Percentiles rank a stretch among this genome's conserved stretches.
phyloP scores from a whole-genome alignment of 1,140 invertebrate genomes.

The Phortica variegata region DNA sequence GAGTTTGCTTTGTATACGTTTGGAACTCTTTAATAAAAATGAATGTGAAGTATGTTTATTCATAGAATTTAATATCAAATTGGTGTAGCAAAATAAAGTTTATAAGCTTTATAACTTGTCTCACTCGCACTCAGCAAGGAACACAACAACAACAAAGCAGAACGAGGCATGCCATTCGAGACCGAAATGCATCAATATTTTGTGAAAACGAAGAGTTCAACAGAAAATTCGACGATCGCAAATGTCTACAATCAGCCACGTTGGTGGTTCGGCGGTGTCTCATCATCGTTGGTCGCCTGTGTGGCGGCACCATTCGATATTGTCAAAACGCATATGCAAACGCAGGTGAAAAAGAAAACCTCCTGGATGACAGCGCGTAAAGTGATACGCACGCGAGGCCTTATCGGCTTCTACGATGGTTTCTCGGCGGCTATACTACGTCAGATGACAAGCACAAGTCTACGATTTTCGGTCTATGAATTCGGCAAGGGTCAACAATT shows the following conservation, averaged over 20 bases:
- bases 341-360: not conserved
- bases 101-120: too few species aligned
- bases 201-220: too few species aligned
- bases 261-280: constrained; percentile 30
- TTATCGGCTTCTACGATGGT: constrained; percentile 92
- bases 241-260: constrained; percentile 14
- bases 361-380: constrained; percentile 8
- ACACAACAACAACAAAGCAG: too few species aligned
- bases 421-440: constrained; percentile 89
- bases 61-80: too few species aligned
- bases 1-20: too few species aligned
- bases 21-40: too few species aligned
- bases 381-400: constrained; percentile 12
- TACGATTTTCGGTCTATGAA: constrained; percentile 96
- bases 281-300: constrained; percentile 16
- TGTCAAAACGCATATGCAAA: constrained; percentile 30
- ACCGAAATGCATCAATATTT: too few species aligned
- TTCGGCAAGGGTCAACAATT: constrained; percentile 65
- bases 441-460: constrained; percentile 95
- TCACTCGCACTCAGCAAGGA: too few species aligned
- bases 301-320: constrained; percentile 24
- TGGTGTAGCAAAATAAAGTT: too few species aligned
- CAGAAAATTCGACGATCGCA: too few species aligned
- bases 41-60: too few species aligned
- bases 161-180: too few species aligned